A percentile compares a stretch with the other conserved stretches of the same genome.
Evolutionary conservation across 2,113 vertebrate species (phyloP).

Genomic region (Junco hyemalis): DNA sequence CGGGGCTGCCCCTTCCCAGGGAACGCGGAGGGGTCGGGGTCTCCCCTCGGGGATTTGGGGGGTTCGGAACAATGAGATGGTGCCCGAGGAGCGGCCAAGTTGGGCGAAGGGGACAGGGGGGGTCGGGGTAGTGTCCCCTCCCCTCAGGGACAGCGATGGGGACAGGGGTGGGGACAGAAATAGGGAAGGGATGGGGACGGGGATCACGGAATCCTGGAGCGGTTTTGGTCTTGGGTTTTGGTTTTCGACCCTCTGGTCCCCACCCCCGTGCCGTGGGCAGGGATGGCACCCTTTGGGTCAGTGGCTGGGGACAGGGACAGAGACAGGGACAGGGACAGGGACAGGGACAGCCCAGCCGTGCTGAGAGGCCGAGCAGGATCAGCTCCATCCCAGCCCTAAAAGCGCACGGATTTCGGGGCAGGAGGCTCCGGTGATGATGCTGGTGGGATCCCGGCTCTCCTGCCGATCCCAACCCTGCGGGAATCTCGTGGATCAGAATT

Average conservation of each 20-base stretch:
- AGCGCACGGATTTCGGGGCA: fast-evolving
- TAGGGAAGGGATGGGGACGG: neutral
- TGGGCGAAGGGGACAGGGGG: neutral
- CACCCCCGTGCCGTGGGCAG: neutral
- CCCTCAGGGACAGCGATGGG: neutral
- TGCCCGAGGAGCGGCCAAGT: neutral
- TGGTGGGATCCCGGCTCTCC: neutral
- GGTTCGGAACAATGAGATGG: neutral
- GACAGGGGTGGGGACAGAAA: no score
- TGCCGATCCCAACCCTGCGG: neutral
- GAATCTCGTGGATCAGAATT: neutral
- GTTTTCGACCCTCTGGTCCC: neutral
- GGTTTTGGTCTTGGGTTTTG: neutral
- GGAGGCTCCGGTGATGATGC: neutral
- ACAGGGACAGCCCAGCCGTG: neutral
- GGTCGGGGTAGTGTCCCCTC: neutral
- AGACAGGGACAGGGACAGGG: neutral
- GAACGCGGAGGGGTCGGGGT: neutral
- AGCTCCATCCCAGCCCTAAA: neutral
- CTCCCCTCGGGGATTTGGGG: neutral
- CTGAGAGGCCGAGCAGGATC: neutral
- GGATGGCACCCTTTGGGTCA: neutral
- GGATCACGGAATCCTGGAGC: neutral
- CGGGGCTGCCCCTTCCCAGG: neutral
- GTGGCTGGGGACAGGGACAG: neutral